Conservation (phyloP, 2,113 vertebrate species). For the Himantopus leucocephalus region DNA sequence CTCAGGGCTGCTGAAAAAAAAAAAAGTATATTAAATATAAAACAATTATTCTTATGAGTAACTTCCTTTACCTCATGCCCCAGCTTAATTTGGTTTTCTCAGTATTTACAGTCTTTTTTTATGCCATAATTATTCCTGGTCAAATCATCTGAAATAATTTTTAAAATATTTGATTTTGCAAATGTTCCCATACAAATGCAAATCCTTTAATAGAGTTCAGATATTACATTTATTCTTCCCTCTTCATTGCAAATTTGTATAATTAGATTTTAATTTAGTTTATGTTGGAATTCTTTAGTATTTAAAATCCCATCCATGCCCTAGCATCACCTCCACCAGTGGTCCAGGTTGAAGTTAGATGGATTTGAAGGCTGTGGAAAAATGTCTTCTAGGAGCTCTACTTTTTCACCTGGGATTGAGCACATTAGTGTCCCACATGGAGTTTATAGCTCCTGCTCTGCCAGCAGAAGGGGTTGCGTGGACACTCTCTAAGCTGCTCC, state of each 20-base stretch:
- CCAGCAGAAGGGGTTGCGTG: background rate
- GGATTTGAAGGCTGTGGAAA: background rate
- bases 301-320: background rate
- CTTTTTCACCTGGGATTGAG: background rate
- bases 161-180: conserved; percentile 18
- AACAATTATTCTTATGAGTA: background rate
- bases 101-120: background rate
- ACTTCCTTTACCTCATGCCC: background rate
- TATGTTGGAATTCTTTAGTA: background rate
- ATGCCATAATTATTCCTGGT: background rate
- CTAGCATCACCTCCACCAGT: background rate
- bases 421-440: background rate
- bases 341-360: background rate
- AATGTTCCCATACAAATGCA: background rate
- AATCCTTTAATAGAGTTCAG: conserved; percentile 8
- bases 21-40: background rate
- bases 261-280: conserved; percentile 15
- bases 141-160: background rate
- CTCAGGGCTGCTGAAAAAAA: background rate
- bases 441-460: background rate
- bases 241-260: background rate
- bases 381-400: background rate
- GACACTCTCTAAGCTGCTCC: background rate
- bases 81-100: background rate
- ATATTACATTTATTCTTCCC: background rate